Evolutionary conservation across 2,113 vertebrate genomes (phyloP), one percentile per base, ranked within the genome.

Genomic region (Lasiurus cinereus): DNA sequence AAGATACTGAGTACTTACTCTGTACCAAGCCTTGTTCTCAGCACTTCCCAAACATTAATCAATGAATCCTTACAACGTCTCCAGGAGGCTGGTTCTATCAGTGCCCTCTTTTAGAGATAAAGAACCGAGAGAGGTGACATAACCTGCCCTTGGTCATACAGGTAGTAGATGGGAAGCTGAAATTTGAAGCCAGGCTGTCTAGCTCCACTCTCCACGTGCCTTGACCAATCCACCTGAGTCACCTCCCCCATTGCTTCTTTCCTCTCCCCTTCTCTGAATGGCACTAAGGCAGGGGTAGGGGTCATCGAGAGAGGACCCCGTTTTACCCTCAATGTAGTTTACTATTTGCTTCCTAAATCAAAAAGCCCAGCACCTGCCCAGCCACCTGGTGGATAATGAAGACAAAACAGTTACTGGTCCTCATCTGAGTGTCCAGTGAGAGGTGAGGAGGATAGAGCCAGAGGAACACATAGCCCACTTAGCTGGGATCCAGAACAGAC

Each of bases 231-330:
- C 83, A 18, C 76, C 36, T 46, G 82, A 70, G 56, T 86, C 82
- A 59, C n/a, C 70, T 43, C 21, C 43, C 33, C 73, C 50, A 33
- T 36, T 62, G 50, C 59, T 82, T 86, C 67, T 95, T 94, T 83
- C 62, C 70, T 87, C 69, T 83, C 52, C 50, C 59, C 59, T 88
- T 77, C 50, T 21, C 50, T 52, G 31, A n/a, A 77, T 50, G 84
- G 31, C 50, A 15, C 33, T 22, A 62, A 62, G 22, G 12, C 84
- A 89, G 59, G 52, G 72, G 5, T 62, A 33, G 88, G 62, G 31
- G 29, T 91, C 62, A 39, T 31, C 13, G 59, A 88, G 69, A 94
- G 24, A 78, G 33, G 7, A 67, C 27, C 15, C 72, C 4, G 69
- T 83, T 69, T 94, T 77, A 83, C n/a, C 27, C 21, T 27, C n/a